Evolutionary conservation across 2,888 invertebrate genomes (phyloP).

Genomic region (Ormyrus nitidulus): DNA sequence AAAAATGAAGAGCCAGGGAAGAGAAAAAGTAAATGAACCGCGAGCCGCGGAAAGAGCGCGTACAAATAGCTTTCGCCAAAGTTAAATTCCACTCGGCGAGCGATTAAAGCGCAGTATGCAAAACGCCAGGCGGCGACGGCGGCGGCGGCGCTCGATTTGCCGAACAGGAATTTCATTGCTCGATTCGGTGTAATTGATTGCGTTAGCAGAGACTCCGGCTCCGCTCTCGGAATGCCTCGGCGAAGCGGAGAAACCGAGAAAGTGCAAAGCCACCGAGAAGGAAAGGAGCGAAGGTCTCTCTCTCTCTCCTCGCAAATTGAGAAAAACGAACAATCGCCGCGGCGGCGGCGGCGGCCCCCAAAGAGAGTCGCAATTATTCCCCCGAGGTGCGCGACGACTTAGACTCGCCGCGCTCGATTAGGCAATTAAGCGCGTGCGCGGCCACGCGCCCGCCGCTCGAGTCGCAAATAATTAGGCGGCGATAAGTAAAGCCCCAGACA

Average conservation of each 20-base stretch:
- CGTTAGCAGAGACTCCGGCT: conserved; percentile 9
- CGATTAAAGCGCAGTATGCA: conserved; percentile 47
- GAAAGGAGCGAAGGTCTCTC: neutral
- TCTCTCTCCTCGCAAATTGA: neutral
- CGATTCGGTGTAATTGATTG: conserved; percentile 50
- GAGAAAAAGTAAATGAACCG: neutral
- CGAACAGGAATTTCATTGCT: conserved; percentile 48
- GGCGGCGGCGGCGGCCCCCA: neutral
- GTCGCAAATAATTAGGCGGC: conserved; percentile 16
- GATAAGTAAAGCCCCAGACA: too few species aligned
- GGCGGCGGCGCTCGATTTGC: conserved; percentile 27
- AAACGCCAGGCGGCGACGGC: conserved; percentile 9
- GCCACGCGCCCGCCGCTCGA: neutral
- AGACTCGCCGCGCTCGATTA: too few species aligned
- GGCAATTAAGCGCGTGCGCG: too few species aligned
- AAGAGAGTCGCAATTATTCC: neutral
- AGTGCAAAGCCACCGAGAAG: neutral
- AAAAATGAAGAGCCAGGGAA: too few species aligned
- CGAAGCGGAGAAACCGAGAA: neutral
- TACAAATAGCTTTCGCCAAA: conserved; percentile 45
- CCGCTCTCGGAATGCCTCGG: neutral
- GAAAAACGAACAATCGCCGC: conserved; percentile 20
- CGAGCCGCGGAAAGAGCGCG: conserved; percentile 10
- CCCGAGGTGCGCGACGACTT: neutral
- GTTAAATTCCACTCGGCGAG: conserved; percentile 36